Percentiles rank a stretch among this genome's conserved stretches.
Evolutionary conservation across 2,888 invertebrate genomes (phyloP).

Genomic region (Perithous albicinctus): DNA sequence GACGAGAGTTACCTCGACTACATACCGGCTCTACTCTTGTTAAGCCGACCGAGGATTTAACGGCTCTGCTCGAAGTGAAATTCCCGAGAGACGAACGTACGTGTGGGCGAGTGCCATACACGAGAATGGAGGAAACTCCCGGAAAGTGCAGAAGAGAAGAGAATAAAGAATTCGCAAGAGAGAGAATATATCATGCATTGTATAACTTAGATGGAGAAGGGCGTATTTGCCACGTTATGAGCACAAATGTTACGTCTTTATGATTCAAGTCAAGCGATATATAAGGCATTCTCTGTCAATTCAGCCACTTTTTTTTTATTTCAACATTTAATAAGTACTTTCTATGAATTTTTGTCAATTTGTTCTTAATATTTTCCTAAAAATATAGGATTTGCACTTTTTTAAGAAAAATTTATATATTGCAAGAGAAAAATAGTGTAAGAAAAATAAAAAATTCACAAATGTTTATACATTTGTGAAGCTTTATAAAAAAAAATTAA

Average conservation of each 20-base stretch:
- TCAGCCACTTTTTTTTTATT: no score
- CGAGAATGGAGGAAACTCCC: constrained; percentile 38
- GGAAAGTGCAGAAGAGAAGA: constrained; percentile 27
- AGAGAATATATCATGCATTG: neutral
- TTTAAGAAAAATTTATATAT: no score
- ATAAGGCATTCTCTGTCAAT: no score
- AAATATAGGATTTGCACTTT: no score
- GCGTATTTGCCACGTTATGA: neutral
- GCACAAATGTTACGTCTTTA: neutral
- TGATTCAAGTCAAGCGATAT: neutral
- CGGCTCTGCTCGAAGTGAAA: constrained; percentile 46
- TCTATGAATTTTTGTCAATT: no score
- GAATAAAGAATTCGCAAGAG: constrained; percentile 19
- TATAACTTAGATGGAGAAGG: neutral
- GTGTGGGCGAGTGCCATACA: constrained; percentile 24
- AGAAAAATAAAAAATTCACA: no score
- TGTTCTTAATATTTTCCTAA: no score
- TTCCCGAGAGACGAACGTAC: constrained; percentile 25
- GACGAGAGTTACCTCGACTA: constrained; percentile 28
- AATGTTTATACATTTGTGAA: no score
- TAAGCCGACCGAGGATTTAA: constrained; percentile 50
- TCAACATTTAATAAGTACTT: no score
- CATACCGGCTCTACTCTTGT: constrained; percentile 27
- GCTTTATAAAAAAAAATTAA: no score
- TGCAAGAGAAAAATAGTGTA: no score